Evolutionary conservation across 2,888 invertebrate genomes (phyloP).

Genomic region (Drosophila suboccidentalis): DNA sequence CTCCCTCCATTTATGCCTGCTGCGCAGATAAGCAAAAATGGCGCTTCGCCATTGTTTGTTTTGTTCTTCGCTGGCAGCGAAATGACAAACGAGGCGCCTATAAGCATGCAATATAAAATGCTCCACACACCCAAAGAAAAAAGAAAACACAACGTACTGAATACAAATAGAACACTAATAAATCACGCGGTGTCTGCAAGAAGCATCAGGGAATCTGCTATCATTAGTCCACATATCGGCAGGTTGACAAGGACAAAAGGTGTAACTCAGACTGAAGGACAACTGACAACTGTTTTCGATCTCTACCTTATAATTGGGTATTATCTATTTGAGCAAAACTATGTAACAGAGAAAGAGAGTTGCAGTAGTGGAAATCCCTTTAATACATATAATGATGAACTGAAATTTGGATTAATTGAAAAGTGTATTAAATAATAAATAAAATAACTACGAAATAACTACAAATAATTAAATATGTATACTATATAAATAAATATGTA

Average conservation of each 20-base stretch:
- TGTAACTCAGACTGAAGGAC: slow-evolving; percentile 16
- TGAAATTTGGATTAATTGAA: not conserved
- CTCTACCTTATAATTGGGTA: too few relatives aligned
- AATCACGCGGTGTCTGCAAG: slow-evolving; percentile 54
- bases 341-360: not conserved
- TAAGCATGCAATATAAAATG: slow-evolving; percentile 51
- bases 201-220: slow-evolving; percentile 26
- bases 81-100: slow-evolving; percentile 66
- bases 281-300: slow-evolving; percentile 25
- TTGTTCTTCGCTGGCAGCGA: slow-evolving; percentile 44
- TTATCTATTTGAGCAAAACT: not conserved
- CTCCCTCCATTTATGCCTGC: slow-evolving; percentile 45
- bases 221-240: slow-evolving; percentile 55
- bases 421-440: not conserved
- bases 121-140: slow-evolving; percentile 9
- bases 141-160: slow-evolving; percentile 14
- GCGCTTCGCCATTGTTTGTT: slow-evolving; percentile 47
- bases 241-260: slow-evolving; percentile 26
- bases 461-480: too few relatives aligned
- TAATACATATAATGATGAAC: not conserved
- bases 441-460: not conserved
- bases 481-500: not conserved
- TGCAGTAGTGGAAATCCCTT: not conserved
- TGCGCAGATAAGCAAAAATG: slow-evolving; percentile 72
- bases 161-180: slow-evolving; percentile 62